Evolutionary conservation across 2,888 invertebrate species (phyloP), one percentile per base, ranked within the genome.

Genomic region (Tetramorium bicarinatum): DNA sequence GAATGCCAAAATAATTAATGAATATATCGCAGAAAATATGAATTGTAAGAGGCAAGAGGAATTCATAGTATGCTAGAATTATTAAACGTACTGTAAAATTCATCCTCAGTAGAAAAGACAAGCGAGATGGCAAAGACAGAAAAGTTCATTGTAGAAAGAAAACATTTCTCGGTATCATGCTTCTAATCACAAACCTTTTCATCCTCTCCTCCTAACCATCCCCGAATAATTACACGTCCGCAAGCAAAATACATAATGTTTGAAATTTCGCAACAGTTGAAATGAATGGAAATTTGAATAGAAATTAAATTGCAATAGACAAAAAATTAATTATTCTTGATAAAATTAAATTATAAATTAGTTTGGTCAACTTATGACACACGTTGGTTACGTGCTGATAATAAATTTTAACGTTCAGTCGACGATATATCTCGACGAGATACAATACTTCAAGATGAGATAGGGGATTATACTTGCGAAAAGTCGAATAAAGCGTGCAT

Each of bases 161-260:
- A 38, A 8, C 59, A 61, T 59, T 13, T 41, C 21, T 71, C 59
- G 21, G n/a, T 67, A 38, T 80, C 47, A 25, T 71, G 79, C 47
- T 34, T 59, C 71, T 80, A 80, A 80, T 80, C 71, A 71, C 54
- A 41, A 52, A 67, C n/a, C 29, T 67, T 66, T 59, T 71, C 77
- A 56, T 47, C 18, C n/a, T 25, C 13, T 25, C 3, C 38, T 18
- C 2, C 13, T 72, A n/a, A 34, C 56, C 34, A 29, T 56, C 0
- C 34, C 8, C 44, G 13, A 80, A 59, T 71, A 80, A 71, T 71
- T 80, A 71, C 25, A 80, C 18, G 47, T 59, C 25, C 9, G 71
- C 47, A n/a, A 71, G 34, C 47, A 21, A 44, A 56, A 77, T 34
- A 59, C 21, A 9, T 61, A 59, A 71, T 25, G n/a, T 15, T 71